phyloP scores from a whole-genome alignment of 2,797 vertebrate species.

The Lutjanus argentimaculatus region DNA sequence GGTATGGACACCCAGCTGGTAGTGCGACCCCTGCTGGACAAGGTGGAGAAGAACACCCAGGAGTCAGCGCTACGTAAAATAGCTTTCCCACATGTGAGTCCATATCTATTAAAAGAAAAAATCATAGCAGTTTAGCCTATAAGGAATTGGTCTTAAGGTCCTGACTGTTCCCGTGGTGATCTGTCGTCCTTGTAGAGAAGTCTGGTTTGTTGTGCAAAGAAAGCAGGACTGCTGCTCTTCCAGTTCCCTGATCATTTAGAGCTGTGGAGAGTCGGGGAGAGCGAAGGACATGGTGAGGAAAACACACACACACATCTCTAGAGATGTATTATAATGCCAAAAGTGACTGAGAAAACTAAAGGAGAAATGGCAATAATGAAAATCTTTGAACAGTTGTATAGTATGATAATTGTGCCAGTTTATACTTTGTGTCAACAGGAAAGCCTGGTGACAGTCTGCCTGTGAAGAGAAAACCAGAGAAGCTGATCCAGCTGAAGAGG shows the following conservation, averaged over 20 bases:
- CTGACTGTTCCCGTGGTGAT: not conserved
- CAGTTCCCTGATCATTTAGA: conserved; percentile 93
- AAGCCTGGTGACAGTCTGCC: conserved; percentile 88
- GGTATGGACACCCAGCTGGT: conserved; percentile 94
- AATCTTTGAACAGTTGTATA: not conserved
- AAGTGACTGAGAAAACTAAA: too few relatives aligned
- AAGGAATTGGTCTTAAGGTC: not conserved
- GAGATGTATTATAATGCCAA: not conserved
- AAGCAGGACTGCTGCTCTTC: conserved; percentile 92
- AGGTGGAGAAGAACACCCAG: conserved; percentile 87
- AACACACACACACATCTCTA: not conserved
- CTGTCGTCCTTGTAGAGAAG: conserved; percentile 79
- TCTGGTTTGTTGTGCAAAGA: conserved; percentile 91
- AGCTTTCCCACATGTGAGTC: conserved; percentile 92
- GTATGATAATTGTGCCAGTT: not conserved
- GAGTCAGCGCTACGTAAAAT: conserved; percentile 89
- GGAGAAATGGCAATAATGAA: not conserved
- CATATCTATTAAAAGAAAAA: not conserved
- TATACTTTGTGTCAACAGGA: conserved; percentile 78
- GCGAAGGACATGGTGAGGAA: conserved; percentile 86
- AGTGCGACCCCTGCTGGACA: conserved; percentile 93
- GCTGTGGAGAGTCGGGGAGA: conserved; percentile 94
- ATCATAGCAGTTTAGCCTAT: not conserved
- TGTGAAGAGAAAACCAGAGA: conserved; percentile 90
- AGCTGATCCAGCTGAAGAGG: conserved; percentile 92